Evolutionary conservation across 2,797 vertebrate genomes (phyloP).

Genomic region (Cottoperca gobio): DNA sequence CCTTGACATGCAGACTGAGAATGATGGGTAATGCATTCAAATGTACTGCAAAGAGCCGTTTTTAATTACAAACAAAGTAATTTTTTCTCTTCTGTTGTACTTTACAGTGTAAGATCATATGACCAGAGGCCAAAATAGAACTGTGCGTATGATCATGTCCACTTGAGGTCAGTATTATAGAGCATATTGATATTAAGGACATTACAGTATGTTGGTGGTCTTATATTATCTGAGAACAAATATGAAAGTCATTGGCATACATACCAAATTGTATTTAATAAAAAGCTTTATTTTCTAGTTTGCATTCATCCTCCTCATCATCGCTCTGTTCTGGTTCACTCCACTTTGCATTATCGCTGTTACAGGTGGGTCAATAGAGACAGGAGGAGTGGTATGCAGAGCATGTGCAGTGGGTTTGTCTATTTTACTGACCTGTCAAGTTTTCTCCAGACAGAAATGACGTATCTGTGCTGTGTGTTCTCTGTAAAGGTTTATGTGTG

Average conservation of each 20-base stretch:
- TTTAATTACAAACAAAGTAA: neutral
- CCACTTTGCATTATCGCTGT: neutral
- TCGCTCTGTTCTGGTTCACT: neutral
- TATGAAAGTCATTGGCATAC: neutral
- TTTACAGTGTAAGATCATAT: neutral
- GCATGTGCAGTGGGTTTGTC: neutral
- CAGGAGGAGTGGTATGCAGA: neutral
- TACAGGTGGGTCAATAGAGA: neutral
- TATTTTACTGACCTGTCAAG: constrained; percentile 9
- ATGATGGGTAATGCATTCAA: neutral
- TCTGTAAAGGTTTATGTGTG: neutral
- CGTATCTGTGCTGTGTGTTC: neutral
- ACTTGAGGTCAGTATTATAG: constrained; percentile 61
- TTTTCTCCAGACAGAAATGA: neutral
- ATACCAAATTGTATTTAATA: neutral
- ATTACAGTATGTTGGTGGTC: neutral
- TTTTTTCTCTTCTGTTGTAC: neutral
- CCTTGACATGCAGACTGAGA: neutral
- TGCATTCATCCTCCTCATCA: neutral
- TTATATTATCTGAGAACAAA: neutral
- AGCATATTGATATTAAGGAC: constrained; percentile 12
- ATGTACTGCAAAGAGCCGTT: neutral
- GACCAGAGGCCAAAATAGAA: neutral
- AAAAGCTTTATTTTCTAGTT: neutral
- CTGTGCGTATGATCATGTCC: constrained; percentile 27